Evolutionary conservation across 1,140 invertebrate genomes (phyloP).

Genomic region (Diorhabda carinulata): DNA sequence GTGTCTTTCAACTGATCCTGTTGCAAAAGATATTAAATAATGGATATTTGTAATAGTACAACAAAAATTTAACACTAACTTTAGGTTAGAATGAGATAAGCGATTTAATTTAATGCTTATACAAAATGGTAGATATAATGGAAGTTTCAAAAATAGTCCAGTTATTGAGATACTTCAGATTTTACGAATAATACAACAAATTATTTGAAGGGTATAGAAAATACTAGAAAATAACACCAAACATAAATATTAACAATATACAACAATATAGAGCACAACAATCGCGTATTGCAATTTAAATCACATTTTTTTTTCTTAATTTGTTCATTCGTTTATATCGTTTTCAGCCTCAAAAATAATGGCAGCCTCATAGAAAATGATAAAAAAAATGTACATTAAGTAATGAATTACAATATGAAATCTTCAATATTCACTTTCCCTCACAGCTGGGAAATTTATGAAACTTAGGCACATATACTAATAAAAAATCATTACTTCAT

Average conservation of each 20-base stretch:
- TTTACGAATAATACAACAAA: too few relatives aligned
- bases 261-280: conserved; percentile 39
- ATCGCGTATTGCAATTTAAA: conserved; percentile 42
- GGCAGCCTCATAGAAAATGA: conserved; percentile 23
- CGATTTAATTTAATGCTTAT: too few relatives aligned
- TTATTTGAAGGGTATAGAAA: background rate
- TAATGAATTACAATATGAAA: conserved; percentile 20
- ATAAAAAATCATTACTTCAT: background rate
- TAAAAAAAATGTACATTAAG: conserved; percentile 19
- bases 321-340: conserved; percentile 26
- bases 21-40: too few relatives aligned
- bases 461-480: conserved; percentile 9
- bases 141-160: too few relatives aligned
- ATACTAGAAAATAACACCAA: conserved; percentile 20
- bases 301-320: conserved; percentile 36
- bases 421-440: conserved; percentile 15
- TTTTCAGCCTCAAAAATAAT: conserved; percentile 24
- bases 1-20: too few relatives aligned
- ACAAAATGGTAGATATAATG: too few relatives aligned
- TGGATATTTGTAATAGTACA: too few relatives aligned
- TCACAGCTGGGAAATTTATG: conserved; percentile 5
- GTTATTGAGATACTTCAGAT: too few relatives aligned
- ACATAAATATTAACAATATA: conserved; percentile 27
- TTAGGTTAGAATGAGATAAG: too few relatives aligned
- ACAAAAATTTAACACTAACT: too few relatives aligned